Base-by-base conservation (phyloP, 2,113 vertebrate species). In the Setophaga petechia region DNA sequence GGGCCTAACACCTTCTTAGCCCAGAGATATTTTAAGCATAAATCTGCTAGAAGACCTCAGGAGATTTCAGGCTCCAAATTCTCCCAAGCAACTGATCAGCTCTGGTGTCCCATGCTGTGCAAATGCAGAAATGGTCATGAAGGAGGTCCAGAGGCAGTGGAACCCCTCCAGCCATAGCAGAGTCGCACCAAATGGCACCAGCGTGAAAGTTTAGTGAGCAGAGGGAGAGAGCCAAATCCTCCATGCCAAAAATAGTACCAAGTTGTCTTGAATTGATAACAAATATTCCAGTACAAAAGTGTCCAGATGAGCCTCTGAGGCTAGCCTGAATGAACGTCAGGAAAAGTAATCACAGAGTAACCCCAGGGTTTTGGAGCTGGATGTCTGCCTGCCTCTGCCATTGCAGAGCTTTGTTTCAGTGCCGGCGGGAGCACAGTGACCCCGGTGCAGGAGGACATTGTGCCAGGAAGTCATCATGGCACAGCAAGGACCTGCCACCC, bases 1-100 rank as follows among this genome's bases (percentile, higher is more conserved):
- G 31, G 22, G 58, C 46, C 88, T 94, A 96, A 92, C 93, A 94
- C 86, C 83, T 96, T 94, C 92, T 89, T 75, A 96, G 58, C 41
- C 49, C 44, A 52, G 58, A 90, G 90, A 65, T 94, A 93, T 87
- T 95, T 96, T 89, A 89, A 92, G 54, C 43, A 84, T 65, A 88
- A 94, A 90, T 94, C 62, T 94, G 44, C 69, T 89, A 20, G 49
- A n/a, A 94, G 23, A 57, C 25, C 76, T 96, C 72, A 39, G 0
- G 19, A 81, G 6, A 33, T 55, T 93, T 65, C 69, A 81, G 43
- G 25, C 68, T 93, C 68, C 69, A 90, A 94, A 46, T 22, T 75
- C 52, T 94, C 73, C 37, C 62, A 75, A 49, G 25, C 49, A 91
- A 69, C 9, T 3, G 41, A 52, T 91, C 24, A 35, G 24, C 22